Conservation (phyloP, 2,113 vertebrate species). For the Chinchilla lanigera region DNA sequence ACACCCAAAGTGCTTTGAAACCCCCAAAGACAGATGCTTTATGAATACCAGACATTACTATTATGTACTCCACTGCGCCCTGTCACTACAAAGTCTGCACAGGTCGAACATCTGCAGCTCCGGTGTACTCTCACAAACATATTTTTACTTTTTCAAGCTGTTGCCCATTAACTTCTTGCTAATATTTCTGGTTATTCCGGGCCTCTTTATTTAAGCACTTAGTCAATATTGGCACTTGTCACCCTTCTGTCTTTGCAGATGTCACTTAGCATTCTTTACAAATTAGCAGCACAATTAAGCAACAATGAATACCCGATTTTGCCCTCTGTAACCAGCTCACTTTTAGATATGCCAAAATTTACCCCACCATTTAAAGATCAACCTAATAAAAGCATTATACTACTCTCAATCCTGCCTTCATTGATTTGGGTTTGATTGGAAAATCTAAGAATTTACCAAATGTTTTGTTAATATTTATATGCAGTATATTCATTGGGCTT, state of each 20-base stretch:
- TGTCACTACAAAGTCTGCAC: conserved; percentile 29
- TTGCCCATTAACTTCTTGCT: conserved; percentile 73
- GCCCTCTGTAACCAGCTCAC: not conserved
- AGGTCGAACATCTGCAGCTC: conserved; percentile 70
- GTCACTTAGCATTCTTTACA: conserved; percentile 75
- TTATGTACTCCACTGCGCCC: conserved; percentile 59
- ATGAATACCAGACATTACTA: conserved; percentile 74
- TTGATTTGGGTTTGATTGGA: not conserved
- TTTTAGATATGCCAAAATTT: conserved; percentile 42
- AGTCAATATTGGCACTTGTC: conserved; percentile 76
- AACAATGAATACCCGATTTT: conserved; percentile 33
- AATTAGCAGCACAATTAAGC: conserved; percentile 68
- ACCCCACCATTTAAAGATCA: not conserved
- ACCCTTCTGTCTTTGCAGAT: conserved; percentile 81
- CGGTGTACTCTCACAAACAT: conserved; percentile 32
- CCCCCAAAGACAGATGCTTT: conserved; percentile 77
- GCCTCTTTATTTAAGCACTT: conserved; percentile 76
- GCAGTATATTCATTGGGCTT: not conserved
- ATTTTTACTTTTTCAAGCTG: conserved; percentile 75
- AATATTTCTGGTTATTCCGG: conserved; percentile 73
- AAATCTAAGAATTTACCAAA: conserved; percentile 32
- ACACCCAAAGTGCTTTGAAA: conserved; percentile 75
- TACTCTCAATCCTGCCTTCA: not conserved
- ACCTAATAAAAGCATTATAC: not conserved
- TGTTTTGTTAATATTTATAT: conserved; percentile 27